Percentiles rank a stretch among this genome's conserved stretches.
phyloP scores from a whole-genome alignment of 2,797 vertebrate species.

The Kryptolebias ocellatus region DNA sequence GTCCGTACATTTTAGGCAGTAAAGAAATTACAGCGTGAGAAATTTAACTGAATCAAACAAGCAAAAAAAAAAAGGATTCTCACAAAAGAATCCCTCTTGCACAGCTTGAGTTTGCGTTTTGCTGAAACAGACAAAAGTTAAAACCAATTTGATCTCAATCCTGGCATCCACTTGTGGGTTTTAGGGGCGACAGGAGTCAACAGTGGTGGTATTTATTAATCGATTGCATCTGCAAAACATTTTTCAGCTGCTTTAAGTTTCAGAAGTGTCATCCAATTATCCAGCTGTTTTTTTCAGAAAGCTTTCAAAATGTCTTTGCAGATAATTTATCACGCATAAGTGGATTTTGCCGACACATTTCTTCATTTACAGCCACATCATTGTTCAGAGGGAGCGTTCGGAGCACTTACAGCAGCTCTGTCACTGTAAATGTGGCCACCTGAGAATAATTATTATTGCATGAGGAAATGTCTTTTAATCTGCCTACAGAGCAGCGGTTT shows the following conservation, averaged over 20 bases:
- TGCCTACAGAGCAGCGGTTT: conserved; percentile 1
- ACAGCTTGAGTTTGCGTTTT: too few species aligned
- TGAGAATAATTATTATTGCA: conserved; percentile 2
- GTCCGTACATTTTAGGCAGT: too few species aligned
- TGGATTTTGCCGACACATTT: not conserved
- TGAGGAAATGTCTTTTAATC: not conserved
- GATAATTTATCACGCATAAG: not conserved
- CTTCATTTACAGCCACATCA: not conserved
- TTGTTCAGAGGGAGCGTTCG: not conserved
- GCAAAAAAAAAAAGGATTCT: too few species aligned
- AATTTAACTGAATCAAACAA: too few species aligned
- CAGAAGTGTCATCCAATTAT: not conserved
- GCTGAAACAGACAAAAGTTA: not conserved
- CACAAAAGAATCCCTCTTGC: too few species aligned
- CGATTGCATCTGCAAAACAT: not conserved
- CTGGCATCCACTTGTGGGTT: not conserved
- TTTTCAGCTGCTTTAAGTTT: conserved; percentile 7
- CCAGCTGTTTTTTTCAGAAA: not conserved
- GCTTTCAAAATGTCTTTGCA: not conserved
- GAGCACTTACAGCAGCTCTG: conserved; percentile 5
- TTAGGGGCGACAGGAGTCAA: not conserved
- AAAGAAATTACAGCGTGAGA: too few species aligned
- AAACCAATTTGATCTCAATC: not conserved
- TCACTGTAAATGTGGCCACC: conserved; percentile 1
- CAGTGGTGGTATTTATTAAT: not conserved